A percentile compares a stretch with the other conserved stretches of the same genome.
Evolutionary conservation across 2,113 vertebrate genomes (phyloP).

Genomic region (Eidolon helvum): DNA sequence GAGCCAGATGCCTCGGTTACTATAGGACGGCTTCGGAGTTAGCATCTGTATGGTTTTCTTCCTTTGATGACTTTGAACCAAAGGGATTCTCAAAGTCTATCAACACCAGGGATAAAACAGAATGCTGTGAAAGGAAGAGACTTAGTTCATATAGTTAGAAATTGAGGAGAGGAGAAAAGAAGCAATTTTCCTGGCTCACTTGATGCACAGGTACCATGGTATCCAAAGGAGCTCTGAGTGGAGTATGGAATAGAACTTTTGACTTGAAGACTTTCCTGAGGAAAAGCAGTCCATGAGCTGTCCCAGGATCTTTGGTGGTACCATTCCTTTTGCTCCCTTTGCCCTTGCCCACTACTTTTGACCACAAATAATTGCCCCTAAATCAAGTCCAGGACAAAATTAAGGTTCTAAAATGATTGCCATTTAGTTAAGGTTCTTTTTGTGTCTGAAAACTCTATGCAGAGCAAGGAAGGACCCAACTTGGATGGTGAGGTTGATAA

Average conservation of each 20-base stretch:
- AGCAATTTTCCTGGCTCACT: fast-evolving
- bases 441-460: neutral
- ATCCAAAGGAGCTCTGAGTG: neutral
- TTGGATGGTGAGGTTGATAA: neutral
- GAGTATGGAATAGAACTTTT: neutral
- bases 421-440: neutral
- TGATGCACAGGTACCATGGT: too few relatives aligned
- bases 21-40: neutral
- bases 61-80: neutral
- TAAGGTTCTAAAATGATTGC: neutral
- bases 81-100: neutral
- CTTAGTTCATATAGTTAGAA: neutral
- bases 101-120: neutral
- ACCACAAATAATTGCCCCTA: neutral
- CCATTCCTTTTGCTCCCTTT: neutral
- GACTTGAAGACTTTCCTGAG: neutral
- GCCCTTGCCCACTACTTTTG: neutral
- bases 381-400: neutral
- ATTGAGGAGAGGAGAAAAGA: neutral
- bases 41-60: neutral
- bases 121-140: neutral
- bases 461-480: neutral
- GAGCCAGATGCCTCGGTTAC: neutral
- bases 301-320: too few relatives aligned
- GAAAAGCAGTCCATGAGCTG: neutral